Evolutionary conservation across 1,140 invertebrate species (phyloP), one percentile per base, ranked within the genome.

Genomic region (Aphidius gifuensis): DNA sequence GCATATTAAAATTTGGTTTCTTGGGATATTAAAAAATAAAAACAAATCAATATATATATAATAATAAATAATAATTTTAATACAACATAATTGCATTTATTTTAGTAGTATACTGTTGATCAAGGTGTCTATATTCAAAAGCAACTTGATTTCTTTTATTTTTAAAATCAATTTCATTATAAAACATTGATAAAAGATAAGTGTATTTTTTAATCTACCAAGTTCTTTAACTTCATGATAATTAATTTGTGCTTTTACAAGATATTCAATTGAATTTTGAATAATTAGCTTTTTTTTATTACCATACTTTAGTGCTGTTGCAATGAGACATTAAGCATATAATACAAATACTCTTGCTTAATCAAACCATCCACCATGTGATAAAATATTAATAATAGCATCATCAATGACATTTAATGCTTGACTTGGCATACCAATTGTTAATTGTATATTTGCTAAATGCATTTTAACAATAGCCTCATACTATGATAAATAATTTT

Each of bases 321-420:
- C 87, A 11, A 90, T 84, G 60, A 89, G 77, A 67, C 88, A 90
- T 70, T 90, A 88, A 1, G 86, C 85, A 64, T 88, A 86, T 5
- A 88, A 69, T 54, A 88, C 71, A 61, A 85, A 76, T 5, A 82
- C 87, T 77, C 88, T 85, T 3, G 86, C 91, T 64, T 88, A 85
- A 72, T 94, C 92, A 68, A 87, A 92, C n/a, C 85, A 80, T n/a
- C 88, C 88, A 1, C 92, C 92, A 69, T 94, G 88, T 11, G 90
- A 86, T 67, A 93, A 83, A 49, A 94, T 86, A 48, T 85, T 82
- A 0, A 88, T 83, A 67, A 93, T 85, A 42, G 86, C 85, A 66
- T 85, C 85, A 60, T 90, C 85, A 2, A 92, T 83, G 4, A 92
- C 76, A 49, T 83, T 79, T 32, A 92, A 76, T 0, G 91, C 90